phyloP scores from a whole-genome alignment of 2,888 invertebrate species.

The Diloba caeruleocephala region DNA sequence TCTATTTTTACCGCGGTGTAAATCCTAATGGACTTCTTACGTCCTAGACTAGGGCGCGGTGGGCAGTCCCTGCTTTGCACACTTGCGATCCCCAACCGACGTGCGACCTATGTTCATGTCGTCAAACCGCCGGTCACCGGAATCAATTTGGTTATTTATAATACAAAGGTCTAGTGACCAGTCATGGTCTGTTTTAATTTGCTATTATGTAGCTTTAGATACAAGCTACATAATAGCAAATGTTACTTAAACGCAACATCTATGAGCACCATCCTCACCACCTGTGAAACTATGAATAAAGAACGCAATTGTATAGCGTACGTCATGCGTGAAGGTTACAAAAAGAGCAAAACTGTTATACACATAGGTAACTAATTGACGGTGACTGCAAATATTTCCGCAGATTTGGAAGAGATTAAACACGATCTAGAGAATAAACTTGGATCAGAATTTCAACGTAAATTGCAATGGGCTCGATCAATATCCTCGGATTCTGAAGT shows the following conservation, averaged over 20 bases:
- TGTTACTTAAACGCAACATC: constrained; percentile 12
- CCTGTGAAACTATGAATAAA: constrained; percentile 2
- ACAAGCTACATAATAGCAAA: too few relatives aligned
- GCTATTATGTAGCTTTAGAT: constrained; percentile 3
- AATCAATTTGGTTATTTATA: neutral
- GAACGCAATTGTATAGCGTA: constrained; percentile 17
- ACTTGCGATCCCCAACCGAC: neutral
- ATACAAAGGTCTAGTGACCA: too few relatives aligned
- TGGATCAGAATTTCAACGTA: constrained; percentile 91
- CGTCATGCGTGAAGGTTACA: constrained; percentile 35
- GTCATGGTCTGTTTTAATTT: constrained; percentile 17
- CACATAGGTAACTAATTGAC: constrained; percentile 18
- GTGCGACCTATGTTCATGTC: neutral
- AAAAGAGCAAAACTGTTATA: constrained; percentile 1
- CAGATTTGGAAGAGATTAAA: constrained; percentile 90
- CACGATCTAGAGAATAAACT: constrained; percentile 92
- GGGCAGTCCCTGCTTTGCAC: too few relatives aligned
- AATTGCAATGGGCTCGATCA: constrained; percentile 91
- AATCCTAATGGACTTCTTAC: too few relatives aligned
- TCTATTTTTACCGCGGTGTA: too few relatives aligned
- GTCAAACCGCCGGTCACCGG: neutral
- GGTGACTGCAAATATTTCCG: constrained; percentile 40
- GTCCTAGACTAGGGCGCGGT: too few relatives aligned
- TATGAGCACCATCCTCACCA: constrained; percentile 10
- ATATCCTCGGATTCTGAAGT: constrained; percentile 93